A percentile compares a stretch with the other conserved stretches of the same genome.
Evolutionary conservation across 2,113 vertebrate genomes (phyloP).

Genomic region (Equus quagga): DNA sequence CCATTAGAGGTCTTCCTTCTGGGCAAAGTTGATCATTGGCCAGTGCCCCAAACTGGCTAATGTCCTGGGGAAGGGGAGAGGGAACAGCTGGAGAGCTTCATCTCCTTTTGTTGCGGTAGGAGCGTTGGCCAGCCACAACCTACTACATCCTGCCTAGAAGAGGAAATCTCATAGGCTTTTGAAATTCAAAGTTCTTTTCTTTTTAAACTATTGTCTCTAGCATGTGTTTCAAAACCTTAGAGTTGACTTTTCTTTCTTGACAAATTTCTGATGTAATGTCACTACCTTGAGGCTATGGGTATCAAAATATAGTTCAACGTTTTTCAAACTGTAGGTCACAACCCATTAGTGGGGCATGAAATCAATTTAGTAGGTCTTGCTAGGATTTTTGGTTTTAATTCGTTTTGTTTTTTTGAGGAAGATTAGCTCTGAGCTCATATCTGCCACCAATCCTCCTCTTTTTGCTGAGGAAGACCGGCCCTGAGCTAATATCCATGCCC

Average conservation of each 20-base stretch:
- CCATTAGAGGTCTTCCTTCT: not conserved
- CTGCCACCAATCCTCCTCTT: too few species aligned
- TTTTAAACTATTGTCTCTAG: not conserved
- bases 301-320: not conserved
- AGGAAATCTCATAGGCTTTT: not conserved
- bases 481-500: too few species aligned
- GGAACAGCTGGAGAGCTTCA: not conserved
- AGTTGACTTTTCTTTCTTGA: not conserved
- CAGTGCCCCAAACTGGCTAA: not conserved
- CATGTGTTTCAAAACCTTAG: constrained; percentile 17
- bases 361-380: not conserved
- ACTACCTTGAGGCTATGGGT: not conserved
- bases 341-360: not conserved
- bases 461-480: too few species aligned
- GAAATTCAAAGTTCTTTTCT: not conserved
- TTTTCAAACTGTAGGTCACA: not conserved
- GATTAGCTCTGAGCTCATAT: too few species aligned
- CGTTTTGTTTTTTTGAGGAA: too few species aligned
- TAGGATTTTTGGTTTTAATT: not conserved
- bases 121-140: not conserved
- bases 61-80: not conserved
- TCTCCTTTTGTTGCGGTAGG: not conserved
- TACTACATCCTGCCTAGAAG: not conserved
- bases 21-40: not conserved
- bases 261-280: not conserved